Evolutionary conservation across 2,113 vertebrate genomes (phyloP), one percentile per base, ranked within the genome.

Genomic region (Cebidichthys violaceus): DNA sequence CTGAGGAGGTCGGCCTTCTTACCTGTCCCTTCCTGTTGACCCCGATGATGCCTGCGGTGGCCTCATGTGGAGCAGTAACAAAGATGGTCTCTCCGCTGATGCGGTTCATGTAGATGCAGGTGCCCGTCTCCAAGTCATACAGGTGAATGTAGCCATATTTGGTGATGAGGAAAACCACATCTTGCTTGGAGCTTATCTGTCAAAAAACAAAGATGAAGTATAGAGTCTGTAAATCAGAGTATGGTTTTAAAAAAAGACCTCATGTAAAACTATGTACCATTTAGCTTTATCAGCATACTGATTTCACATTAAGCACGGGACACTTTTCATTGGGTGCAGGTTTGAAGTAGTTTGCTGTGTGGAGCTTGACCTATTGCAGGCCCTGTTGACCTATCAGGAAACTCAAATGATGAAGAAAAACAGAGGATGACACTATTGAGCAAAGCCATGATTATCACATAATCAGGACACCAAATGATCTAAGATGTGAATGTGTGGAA

Each of bases 21-120:
- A 99, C 98, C 93, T 99, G 98, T 94, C 98, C 98, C 92, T 99
- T 99, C 91, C 98, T 95, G 95, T 99, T 99, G 37, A 99, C 98
- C 33, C 98, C 98, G 82, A 99, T 99, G 92, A 99, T 99, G 88
- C 98, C 98, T 69, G 98, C 96, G n/a, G 98, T 99, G 75, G 98
- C 97, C 92, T 99, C 98, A 6, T 99, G 98, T 52, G 97, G 97
- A 9, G 98, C 98, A 0, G 98, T 99, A 62, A 99, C 98, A 88
- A 99, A 99, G 92, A 99, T 99, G 69, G 98, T 99, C 93, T 99
- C 98, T 27, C 98, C 98, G 68, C 98, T 99, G 90, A 99, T 99
- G 86, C 98, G 95, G 92, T 99, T 99, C 98, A 99, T 99, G 93
- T 99, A 99, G 93, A 99, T 99, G 80, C 98, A 99, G 87, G 98